Base-by-base conservation (phyloP, 2,797 vertebrate genomes). In the Trachurus trachurus region DNA sequence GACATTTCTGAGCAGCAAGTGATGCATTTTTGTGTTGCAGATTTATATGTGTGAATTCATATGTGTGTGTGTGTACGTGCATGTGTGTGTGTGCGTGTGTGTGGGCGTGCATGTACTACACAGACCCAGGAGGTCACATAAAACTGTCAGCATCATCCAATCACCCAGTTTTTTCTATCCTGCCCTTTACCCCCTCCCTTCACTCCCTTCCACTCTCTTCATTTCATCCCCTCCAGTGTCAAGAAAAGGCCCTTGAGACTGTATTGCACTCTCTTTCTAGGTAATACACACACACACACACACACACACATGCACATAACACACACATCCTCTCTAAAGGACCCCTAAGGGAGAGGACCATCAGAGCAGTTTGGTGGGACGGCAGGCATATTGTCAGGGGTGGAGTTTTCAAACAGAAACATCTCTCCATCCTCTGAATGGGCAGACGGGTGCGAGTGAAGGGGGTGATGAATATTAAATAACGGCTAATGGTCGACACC, bases 391-490 rank as follows among this genome's bases (percentile, higher is more conserved):
- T 86, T 92, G 90, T 90, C 80, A 87, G 82, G 74, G 73, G 56
- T 85, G 88, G 85, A 87, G 78, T 89, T 85, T 88, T 92, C 88
- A 87, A 88, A 91, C 82, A 67, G 87, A 86, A 86, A 92, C 88
- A 88, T 93, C 89, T 84, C 74, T 81, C 74, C 63, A 29, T 83
- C 86, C 74, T 83, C 76, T 90, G 84, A 90, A 88, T 84, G 78
- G 76, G 54, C 7, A 29, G 57, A 71, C 65, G 58, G 66, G 54
- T 78, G 76, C 62, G 42, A 77, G 61, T 26, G 26, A 26, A 77
- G 65, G 47, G 64, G 81, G 67, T 75, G 84, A 93, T 93, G 88
- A 92, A 92, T 93, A 93, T 94, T 90, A 91, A 92, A 87, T 78
- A 85, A 82, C 66, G 78, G 86, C 81, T 90, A 88, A 87, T 92